Evolutionary conservation across 37 sponge, comb jelly and placozoan genomes (phyloP), one percentile per base, ranked within the genome.

Genomic region (Bolinopsis microptera): DNA sequence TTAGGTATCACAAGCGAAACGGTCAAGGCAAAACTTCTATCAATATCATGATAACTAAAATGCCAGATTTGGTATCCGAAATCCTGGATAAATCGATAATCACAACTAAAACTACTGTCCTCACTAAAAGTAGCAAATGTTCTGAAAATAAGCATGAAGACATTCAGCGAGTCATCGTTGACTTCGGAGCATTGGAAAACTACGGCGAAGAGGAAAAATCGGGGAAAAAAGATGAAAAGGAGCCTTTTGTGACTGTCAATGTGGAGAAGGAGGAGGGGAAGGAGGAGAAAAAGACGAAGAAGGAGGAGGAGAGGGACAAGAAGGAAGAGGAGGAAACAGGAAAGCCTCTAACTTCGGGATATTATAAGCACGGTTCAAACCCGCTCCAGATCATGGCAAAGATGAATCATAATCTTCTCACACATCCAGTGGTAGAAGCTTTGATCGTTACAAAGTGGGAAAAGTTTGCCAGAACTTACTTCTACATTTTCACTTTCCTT

Each of bases 381-480:
- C 80, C 80, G 21, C 35, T 77, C 0, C 80, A 77, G 35, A 34
- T 61, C 2, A 31, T 82, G 69, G 33, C 39, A 32, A 92, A 92
- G 35, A 26, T 68, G 0, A 34, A 9, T 35, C 61, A 18, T 5
- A 13, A 48, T 48, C 94, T 94, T 1, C 37, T 94, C 0, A 92
- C 40, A 21, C 94, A 94, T 41, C 92, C 61, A 25, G 39, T 94
- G 32, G 92, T 94, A 0, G 80, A 39, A 0, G 76, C 92, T 38
- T 75, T 94, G 39, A 69, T 94, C 80, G 34, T 86, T 40, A 38
- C 36, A 27, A 94, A 94, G 94, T 94, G 94, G 94, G 75, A 34
- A 3, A 37, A 28, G 3, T 94, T 92, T 72, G 94, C 92, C n/a
- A 22, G 82, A 1, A 28, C 25, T 3, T 76, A 92, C 83, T 94